Conservation (phyloP, 2,797 vertebrate genomes). For the Leptodactylus fallax region DNA sequence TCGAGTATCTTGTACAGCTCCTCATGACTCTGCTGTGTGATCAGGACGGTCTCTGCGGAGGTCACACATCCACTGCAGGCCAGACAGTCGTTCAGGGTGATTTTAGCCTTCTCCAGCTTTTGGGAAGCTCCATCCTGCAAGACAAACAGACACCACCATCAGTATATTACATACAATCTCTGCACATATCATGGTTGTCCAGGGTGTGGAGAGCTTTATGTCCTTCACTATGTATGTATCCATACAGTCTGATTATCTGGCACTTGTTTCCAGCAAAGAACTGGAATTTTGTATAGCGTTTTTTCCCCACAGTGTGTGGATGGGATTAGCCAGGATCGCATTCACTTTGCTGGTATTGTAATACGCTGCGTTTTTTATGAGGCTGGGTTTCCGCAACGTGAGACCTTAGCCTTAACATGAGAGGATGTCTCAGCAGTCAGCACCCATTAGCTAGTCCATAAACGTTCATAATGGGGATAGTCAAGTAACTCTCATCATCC, state of each 20-base stretch:
- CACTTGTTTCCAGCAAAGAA: too few relatives aligned
- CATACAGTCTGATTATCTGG: too few relatives aligned
- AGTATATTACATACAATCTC: background rate
- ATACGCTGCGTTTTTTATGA: too few relatives aligned
- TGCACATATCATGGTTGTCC: background rate
- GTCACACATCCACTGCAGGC: slow-evolving; percentile 98
- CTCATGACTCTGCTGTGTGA: slow-evolving; percentile 92
- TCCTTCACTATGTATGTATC: background rate
- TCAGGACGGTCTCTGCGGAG: slow-evolving; percentile 91
- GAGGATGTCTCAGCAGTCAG: too few relatives aligned
- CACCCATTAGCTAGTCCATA: too few relatives aligned
- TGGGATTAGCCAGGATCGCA: too few relatives aligned
- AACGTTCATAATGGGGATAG: too few relatives aligned
- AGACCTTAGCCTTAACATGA: too few relatives aligned
- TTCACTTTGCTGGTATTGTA: too few relatives aligned
- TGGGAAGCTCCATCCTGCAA: slow-evolving; percentile 84
- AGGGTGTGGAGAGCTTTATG: background rate
- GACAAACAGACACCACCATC: background rate
- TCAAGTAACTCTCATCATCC: slow-evolving; percentile 32
- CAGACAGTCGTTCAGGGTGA: slow-evolving; percentile 92
- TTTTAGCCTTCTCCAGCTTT: slow-evolving; percentile 91
- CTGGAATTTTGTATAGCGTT: too few relatives aligned
- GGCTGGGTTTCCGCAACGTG: too few relatives aligned
- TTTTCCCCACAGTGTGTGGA: too few relatives aligned
- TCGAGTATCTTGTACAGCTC: slow-evolving; percentile 85